phyloP scores from a whole-genome alignment of 2,888 invertebrate genomes.

The Griposia aprilina region DNA sequence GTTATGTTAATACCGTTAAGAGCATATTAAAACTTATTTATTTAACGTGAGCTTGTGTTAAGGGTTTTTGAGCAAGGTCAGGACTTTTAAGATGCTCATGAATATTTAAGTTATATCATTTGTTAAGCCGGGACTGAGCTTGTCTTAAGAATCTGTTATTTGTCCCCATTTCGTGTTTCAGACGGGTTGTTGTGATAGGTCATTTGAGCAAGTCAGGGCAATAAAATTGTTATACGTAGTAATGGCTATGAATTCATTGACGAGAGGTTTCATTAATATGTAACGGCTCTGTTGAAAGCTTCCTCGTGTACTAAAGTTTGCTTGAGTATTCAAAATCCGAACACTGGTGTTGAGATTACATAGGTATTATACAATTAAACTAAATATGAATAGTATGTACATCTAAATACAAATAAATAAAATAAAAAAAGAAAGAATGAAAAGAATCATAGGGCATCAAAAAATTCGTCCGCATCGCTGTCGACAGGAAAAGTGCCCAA shows the following conservation, averaged over 20 bases:
- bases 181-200: not conserved
- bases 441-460: no score
- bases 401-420: no score
- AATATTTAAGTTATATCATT: not conserved
- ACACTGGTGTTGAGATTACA: not conserved
- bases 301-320: not conserved
- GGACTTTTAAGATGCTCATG: not conserved
- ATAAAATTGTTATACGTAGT: slow-evolving; percentile 8
- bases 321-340: not conserved
- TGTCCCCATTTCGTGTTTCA: slow-evolving; percentile 16
- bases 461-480: no score
- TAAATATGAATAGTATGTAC: no score
- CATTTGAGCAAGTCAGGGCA: slow-evolving; percentile 2
- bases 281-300: not conserved
- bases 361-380: no score
- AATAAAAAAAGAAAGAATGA: no score
- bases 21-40: slow-evolving; percentile 32
- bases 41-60: not conserved
- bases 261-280: no score
- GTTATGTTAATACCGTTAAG: slow-evolving; percentile 54
- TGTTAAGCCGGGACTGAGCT: not conserved
- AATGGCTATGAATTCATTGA: no score
- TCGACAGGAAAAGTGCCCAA: no score
- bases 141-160: slow-evolving; percentile 3
- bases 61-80: not conserved